Evolutionary conservation across 2,888 invertebrate genomes (phyloP), one percentile per base, ranked within the genome.

Genomic region (Mactromeris polynyma): DNA sequence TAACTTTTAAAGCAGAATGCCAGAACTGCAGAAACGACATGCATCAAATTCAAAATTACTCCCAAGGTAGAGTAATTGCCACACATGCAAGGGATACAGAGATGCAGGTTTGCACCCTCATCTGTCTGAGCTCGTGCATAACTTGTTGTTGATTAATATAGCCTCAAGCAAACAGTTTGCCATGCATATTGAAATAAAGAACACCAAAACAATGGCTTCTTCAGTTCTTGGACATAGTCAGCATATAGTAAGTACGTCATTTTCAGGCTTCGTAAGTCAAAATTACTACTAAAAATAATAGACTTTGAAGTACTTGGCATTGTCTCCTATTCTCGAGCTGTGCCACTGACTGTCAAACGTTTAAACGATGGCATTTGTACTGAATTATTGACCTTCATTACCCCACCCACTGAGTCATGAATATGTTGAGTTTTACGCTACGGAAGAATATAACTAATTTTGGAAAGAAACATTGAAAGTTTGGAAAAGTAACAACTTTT

Each of bases 351-450:
- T 36, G 36, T 36, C 33, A 33, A 73, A 4, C 19, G 73, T 1
- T 73, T 36, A 31, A 73, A 73, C 36, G 2, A 19, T 36, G 73
- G 19, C 36, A 33, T 73, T 73, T 73, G 31, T 33, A 36, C 19
- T 36, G 14, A 78, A 80, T 26, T 78, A 40, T 73, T 87, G 86
- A 87, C 86, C 86, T 87, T 87, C 54, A 77, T 82, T 83, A 77
- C 86, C 86, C 86, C 86, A 87, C 86, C 86, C 86, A 87, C 64
- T 31, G 36, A 17, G n/a, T 26, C 4, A 73, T n/a, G n/a, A n/a
- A n/a, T n/a, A 73, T 42, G 42, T 26, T 40, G 79, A 46, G 26
- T 1, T 21, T 4, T 40, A n/a, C 9, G 42, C 14, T 40, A 36
- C n/a, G 19, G 36, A 77, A 36, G 17, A 6, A 40, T 21, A n/a